Base-by-base conservation (phyloP, 2,797 vertebrate species). In the Florisuga fusca region DNA sequence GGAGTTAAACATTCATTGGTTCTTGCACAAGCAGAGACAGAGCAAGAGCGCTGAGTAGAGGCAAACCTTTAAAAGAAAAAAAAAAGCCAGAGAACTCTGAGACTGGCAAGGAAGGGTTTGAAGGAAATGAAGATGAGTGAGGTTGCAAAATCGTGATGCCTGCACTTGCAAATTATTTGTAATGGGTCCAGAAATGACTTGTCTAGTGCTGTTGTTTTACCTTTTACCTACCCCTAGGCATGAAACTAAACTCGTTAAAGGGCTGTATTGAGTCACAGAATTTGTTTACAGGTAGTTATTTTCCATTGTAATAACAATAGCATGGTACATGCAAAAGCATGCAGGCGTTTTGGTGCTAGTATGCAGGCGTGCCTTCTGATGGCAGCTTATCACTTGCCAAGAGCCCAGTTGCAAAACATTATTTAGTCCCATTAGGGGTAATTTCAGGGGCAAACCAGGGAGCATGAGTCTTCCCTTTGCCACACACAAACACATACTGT, bases 211-310 rank as follows among this genome's bases (percentile, higher is more conserved):
- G 91, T 77, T 90, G 87, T 33, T 91, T 91, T 72, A 91, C 94
- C 90, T 95, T 95, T 96, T 87, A 85, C 93, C 94, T 94, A 90
- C 82, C 59, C 76, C 59, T 34, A 89, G 90, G 85, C 79, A 94
- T 81, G 90, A 88, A 82, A 55, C 63, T 81, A 58, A 76, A 33
- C 58, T 87, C 71, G 83, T 93, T 82, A 89, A 53, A 77, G 72
- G 67, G 41, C 26, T 63, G 41, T 58, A 71, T 68, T 16, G 5
- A 89, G 80, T 68, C 72, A 29, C 21, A 61, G 75, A 46, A 90
- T 83, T 95, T 95, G 93, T 87, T 94, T 95, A 83, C 92, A 93
- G 76, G 68, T 72, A 14, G 17, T 87, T 87, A 68, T 87, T 89
- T 67, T 9, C 68, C 58, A 94, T 92, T 85, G 29, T 43, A 80